Percentiles rank a stretch among this genome's conserved stretches.
These are phyloP conservation scores for Eutolmus rufibarbis DNA, from an alignment of 2,888 invertebrate species.

Conservation along the genomic window DNA sequence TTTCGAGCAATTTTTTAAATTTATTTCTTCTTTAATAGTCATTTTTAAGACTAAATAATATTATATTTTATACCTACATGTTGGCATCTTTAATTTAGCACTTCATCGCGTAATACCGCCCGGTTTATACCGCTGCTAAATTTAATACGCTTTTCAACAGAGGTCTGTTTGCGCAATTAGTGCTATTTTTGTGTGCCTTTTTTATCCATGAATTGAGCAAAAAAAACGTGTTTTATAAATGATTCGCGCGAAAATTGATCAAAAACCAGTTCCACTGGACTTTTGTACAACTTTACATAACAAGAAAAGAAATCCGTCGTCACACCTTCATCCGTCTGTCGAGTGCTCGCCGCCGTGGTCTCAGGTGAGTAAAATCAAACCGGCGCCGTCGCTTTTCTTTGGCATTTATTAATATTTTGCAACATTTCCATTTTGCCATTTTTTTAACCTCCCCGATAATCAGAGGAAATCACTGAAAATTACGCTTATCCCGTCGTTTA, in stretches of 20 bases:
- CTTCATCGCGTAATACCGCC: background rate
- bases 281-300: background rate
- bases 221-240: background rate
- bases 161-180: background rate
- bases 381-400: background rate
- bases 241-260: background rate
- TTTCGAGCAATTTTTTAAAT: too few relatives aligned
- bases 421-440: background rate
- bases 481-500: background rate
- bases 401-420: background rate
- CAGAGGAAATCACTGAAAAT: background rate
- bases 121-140: background rate
- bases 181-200: background rate
- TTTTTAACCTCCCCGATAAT: background rate
- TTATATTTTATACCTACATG: background rate
- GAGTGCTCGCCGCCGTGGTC: background rate
- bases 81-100: background rate
- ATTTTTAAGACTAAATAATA: background rate
- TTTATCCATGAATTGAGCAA: background rate
- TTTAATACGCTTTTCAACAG: background rate
- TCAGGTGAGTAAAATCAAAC: background rate
- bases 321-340: background rate
- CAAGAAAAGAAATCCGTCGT: background rate
- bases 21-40: too few relatives aligned
- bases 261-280: background rate